These are phyloP conservation scores for Callionymus lyra DNA, from an alignment of 2,113 vertebrate genomes.

Conservation along the genomic window DNA sequence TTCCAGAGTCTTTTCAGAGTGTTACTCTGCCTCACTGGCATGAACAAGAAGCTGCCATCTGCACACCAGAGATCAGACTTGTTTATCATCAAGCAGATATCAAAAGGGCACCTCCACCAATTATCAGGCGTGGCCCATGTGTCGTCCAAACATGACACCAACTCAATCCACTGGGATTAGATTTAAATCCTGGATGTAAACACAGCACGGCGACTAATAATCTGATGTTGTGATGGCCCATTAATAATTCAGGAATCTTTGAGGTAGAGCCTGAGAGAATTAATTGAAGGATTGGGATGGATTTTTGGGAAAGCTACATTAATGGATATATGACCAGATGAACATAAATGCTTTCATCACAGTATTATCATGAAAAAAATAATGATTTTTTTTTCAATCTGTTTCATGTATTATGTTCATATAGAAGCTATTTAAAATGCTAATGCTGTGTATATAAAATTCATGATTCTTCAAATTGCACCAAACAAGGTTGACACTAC, in stretches of 20 bases:
- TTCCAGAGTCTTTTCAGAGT: too few species aligned
- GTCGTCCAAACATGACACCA: conserved; percentile 44
- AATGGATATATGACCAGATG: too few species aligned
- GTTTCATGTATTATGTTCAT: too few species aligned
- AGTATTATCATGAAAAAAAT: too few species aligned
- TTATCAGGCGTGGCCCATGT: conserved; percentile 30
- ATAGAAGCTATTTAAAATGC: too few species aligned
- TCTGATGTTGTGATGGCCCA: conserved; percentile 30
- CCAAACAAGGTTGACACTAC: conserved; percentile 6
- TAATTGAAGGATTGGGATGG: conserved; percentile 48
- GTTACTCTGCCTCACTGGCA: too few species aligned
- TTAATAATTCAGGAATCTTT: conserved; percentile 58
- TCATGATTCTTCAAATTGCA: conserved; percentile 2
- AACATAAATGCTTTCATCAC: too few species aligned
- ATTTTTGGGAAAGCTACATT: conserved; percentile 5
- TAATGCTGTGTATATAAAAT: too few species aligned
- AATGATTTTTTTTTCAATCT: too few species aligned
- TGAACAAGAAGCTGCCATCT: background rate
- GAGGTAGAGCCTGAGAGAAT: conserved; percentile 39
- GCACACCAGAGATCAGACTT: conserved; percentile 14
- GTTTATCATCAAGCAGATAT: conserved; percentile 32
- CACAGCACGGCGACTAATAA: conserved; percentile 50
- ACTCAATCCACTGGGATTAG: conserved; percentile 45
- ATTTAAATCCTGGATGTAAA: conserved; percentile 56
- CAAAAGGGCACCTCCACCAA: conserved; percentile 43